Evolutionary conservation across 1,140 invertebrate species (phyloP), one percentile per base, ranked within the genome.

Genomic region (Bombus consobrinus): DNA sequence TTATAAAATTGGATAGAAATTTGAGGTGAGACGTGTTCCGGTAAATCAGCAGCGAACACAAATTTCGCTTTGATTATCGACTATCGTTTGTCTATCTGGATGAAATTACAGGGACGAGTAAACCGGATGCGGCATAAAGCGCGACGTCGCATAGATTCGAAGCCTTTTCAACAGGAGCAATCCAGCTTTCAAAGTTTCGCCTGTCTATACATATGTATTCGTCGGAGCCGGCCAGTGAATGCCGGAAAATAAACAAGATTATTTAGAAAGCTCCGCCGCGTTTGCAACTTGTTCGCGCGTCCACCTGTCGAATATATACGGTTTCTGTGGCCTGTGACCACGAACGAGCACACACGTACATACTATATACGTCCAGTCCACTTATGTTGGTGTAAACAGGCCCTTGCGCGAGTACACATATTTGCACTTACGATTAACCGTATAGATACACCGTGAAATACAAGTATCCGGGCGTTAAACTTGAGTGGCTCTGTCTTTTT

Each of bases 231-330:
- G 39, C 41, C 59, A 62, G 68, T 64, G 59, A 62, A 66, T 57
- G 57, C 53, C 57, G 77, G 76, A 82, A 64, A 83, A 88, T 83
- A 86, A 89, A 89, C 85, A 89, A 86, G 88, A 89, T 89, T 83
- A 88, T 86, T 71, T 79, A 78, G 73, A 62, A 74, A 73, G 74
- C 77, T 85, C 37, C n/a, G 28, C 18, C 22, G n/a, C 39, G 62
- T 59, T 62, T 59, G 66, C 59, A 79, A 73, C 68, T 81, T 85
- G 77, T 69, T 64, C 81, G 18, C 22, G 12, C 83, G 57, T 89
- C 69, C 76, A 72, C 64, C 80, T 80, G 85, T 88, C 84, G 87
- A 86, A 84, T 83, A 81, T 86, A 73, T 77, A 85, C n/a, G 53
- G 68, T 66, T 73, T 53, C 77, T 81, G 69, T 41, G 83, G 76